Evolutionary conservation across 2,888 invertebrate genomes (phyloP).

Genomic region (Eucera pruinosa): DNA sequence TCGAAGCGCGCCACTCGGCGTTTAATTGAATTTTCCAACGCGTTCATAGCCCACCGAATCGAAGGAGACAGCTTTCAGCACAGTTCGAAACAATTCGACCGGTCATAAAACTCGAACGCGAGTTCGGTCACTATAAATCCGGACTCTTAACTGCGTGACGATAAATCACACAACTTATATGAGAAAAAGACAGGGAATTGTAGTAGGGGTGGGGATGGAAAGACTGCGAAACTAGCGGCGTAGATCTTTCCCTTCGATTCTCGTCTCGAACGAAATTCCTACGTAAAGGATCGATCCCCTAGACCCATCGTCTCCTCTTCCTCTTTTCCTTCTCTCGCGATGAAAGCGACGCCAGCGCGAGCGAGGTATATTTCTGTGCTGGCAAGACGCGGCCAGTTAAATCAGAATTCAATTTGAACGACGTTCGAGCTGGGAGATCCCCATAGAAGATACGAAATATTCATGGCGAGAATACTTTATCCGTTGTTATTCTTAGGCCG

Average conservation of each 20-base stretch:
- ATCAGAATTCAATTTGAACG: slow-evolving; percentile 81
- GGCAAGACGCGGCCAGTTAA: slow-evolving; percentile 70
- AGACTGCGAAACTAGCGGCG: slow-evolving; percentile 54
- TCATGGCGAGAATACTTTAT: slow-evolving; percentile 62
- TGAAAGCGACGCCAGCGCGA: slow-evolving; percentile 13
- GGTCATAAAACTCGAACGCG: slow-evolving; percentile 57
- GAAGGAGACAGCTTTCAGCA: slow-evolving; percentile 34
- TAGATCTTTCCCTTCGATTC: slow-evolving; percentile 40
- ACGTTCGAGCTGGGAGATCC: slow-evolving; percentile 67
- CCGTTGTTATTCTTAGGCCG: slow-evolving; percentile 56
- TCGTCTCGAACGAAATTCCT: slow-evolving; percentile 32
- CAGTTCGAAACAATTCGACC: slow-evolving; percentile 62
- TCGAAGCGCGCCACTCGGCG: background rate
- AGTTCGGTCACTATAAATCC: slow-evolving; percentile 63
- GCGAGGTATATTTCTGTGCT: slow-evolving; percentile 43
- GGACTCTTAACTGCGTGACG: slow-evolving; percentile 61
- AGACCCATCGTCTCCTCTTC: slow-evolving; percentile 1
- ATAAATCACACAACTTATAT: slow-evolving; percentile 60
- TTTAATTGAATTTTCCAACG: slow-evolving; percentile 54
- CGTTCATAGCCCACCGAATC: slow-evolving; percentile 1
- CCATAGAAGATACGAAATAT: slow-evolving; percentile 62
- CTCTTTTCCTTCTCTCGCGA: background rate
- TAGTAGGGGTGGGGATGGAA: background rate
- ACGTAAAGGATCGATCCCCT: slow-evolving; percentile 34
- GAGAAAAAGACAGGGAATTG: slow-evolving; percentile 9